A percentile compares a stretch with the other conserved stretches of the same genome.
These are phyloP conservation scores for Camelus dromedarius DNA, from an alignment of 2,113 vertebrate genomes.

Conservation along the genomic window DNA sequence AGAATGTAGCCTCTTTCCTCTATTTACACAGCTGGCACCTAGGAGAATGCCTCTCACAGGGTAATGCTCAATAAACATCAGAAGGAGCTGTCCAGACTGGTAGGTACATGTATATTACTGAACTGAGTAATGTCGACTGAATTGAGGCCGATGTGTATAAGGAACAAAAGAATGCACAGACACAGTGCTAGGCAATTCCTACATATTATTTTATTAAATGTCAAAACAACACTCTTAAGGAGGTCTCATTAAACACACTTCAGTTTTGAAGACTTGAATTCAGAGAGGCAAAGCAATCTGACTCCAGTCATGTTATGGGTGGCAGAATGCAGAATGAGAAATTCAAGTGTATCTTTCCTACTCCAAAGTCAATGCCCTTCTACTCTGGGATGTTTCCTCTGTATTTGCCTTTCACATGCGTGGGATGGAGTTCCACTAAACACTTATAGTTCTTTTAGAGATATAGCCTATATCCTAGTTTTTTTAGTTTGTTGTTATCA, in stretches of 20 bases:
- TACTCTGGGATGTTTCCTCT: not conserved
- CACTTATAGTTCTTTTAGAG: not conserved
- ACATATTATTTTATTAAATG: slow-evolving; percentile 38
- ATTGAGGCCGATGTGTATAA: not conserved
- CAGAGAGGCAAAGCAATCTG: not conserved
- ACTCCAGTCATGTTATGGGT: not conserved
- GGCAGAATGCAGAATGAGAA: not conserved
- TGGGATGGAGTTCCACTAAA: not conserved
- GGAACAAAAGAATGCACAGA: not conserved
- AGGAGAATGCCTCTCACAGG: not conserved
- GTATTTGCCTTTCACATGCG: not conserved
- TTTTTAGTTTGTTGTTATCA: not conserved
- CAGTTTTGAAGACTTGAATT: not conserved
- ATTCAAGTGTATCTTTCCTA: not conserved
- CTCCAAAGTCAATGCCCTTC: not conserved
- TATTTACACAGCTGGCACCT: slow-evolving; percentile 32
- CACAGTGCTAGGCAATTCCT: not conserved
- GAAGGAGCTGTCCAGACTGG: not conserved
- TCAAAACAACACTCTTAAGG: not conserved
- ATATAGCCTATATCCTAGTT: not conserved
- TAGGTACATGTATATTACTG: not conserved
- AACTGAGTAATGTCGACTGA: not conserved
- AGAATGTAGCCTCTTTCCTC: not conserved
- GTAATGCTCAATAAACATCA: not conserved
- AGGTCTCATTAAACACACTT: not conserved